Evolutionary conservation across 2,797 vertebrate genomes (phyloP).

Genomic region (Denticeps clupeoides): DNA sequence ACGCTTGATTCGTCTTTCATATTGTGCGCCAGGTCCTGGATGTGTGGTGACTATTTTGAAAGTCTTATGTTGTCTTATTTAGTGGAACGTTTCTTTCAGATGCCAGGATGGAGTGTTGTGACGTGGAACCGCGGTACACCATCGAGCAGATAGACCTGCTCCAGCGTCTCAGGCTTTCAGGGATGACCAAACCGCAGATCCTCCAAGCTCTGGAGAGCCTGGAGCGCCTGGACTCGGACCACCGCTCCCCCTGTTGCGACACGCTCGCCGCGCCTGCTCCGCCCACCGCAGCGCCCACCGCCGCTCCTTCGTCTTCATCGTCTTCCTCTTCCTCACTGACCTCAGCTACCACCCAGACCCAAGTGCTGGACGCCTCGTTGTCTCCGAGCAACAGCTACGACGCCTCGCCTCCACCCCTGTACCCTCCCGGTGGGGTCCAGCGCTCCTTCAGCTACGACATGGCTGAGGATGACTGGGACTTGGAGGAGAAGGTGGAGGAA

Average conservation of each 20-base stretch:
- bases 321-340: conserved; percentile 64
- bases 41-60: neutral
- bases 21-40: too few species aligned
- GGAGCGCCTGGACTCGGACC: conserved; percentile 67
- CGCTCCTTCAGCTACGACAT: conserved; percentile 67
- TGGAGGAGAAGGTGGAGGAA: conserved; percentile 75
- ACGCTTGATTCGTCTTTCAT: too few species aligned
- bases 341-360: conserved; percentile 71
- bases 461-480: conserved; percentile 70
- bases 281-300: conserved; percentile 30
- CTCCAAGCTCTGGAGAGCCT: conserved; percentile 68
- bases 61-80: neutral
- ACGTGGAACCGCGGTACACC: conserved; percentile 70
- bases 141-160: conserved; percentile 75
- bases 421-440: conserved; percentile 55
- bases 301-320: conserved; percentile 58
- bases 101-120: conserved; percentile 63
- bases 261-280: conserved; percentile 44
- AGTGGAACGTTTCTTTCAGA: conserved; percentile 48
- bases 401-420: conserved; percentile 67
- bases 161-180: conserved; percentile 65
- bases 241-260: conserved; percentile 53
- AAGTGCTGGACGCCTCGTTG: conserved; percentile 58
- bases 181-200: conserved; percentile 73
- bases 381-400: conserved; percentile 73